Evolutionary conservation across 35 echinoderm and acorn worm genomes (phyloP), one percentile per base, ranked within the genome.

Genomic region (Heliocidaris erythrogramma): DNA sequence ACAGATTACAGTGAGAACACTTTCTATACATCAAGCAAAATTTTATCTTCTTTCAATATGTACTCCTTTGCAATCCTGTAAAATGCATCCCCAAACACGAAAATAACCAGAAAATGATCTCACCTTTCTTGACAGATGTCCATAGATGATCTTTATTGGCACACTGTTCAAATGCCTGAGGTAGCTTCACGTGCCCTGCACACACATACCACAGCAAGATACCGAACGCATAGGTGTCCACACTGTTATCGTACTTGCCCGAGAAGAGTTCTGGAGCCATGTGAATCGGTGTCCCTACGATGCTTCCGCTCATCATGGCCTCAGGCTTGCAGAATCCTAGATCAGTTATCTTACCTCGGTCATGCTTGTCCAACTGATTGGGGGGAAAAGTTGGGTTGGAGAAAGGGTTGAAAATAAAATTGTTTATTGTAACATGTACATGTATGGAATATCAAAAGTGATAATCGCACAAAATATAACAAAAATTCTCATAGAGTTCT

Each of bases 291-390:
- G 98, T 99, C 32, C 98, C 98, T 5, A 99, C 98, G n/a, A 99
- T 96, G 49, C 98, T 99, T 13, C 98, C 98, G 49, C 98, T 99
- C 97, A 99, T 99, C 98, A 99, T 99, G 35, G 98, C 98, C 60
- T 99, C 98, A 47, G 97, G 98, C 78, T 99, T 99, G 88, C 98
- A 99, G 90, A 99, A 99, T n/a, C 98, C 98, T 30, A 99, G 97
- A 85, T 97, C 98, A 18, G 98, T 99, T 48, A 99, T 99, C 88
- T 99, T 99, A 5, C 97, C 98, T 60, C 98, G 94, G 87, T 99
- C 89, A 24, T 93, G 86, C 60, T 94, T 95, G 91, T 99, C 98
- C 49, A 99, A 94, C 98, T 99, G 85, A 49, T 29, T 3, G 49
- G 35, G 29, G 93, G 27, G 86, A 90, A 87, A 91, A 21, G 49